Conservation (phyloP, 2,797 vertebrate genomes). For the Naso thynnoides region DNA sequence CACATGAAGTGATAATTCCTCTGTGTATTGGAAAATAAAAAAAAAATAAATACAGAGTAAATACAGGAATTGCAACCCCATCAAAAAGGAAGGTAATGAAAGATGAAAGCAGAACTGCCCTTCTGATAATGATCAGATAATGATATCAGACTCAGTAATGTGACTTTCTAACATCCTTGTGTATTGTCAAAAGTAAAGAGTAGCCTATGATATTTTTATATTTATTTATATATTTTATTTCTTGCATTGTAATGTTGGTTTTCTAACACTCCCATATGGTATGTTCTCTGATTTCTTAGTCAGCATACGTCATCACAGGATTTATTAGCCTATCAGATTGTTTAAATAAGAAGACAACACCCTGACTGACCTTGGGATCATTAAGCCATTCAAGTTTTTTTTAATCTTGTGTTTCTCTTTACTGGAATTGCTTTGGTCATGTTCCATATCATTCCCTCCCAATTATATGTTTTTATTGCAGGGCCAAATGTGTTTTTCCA, state of each 20-base stretch:
- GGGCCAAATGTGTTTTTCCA: background rate
- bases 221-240: background rate
- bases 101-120: background rate
- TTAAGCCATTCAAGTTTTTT: background rate
- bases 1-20: background rate
- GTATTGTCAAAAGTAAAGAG: background rate
- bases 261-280: background rate
- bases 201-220: background rate
- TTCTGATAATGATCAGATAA: background rate
- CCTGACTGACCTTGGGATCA: background rate
- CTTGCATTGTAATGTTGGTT: background rate
- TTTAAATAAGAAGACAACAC: constrained; percentile 10
- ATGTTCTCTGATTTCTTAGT: background rate
- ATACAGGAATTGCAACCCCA: background rate
- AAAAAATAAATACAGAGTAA: background rate
- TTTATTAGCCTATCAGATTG: background rate
- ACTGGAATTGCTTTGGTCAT: constrained; percentile 36
- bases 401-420: constrained; percentile 28
- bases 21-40: background rate
- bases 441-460: constrained; percentile 28
- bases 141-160: background rate
- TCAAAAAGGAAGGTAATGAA: background rate
- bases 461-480: constrained; percentile 29
- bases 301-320: background rate
- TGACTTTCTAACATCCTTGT: background rate